Conservation (phyloP, 2,888 invertebrate species). For the Erpobdella octoculata region DNA sequence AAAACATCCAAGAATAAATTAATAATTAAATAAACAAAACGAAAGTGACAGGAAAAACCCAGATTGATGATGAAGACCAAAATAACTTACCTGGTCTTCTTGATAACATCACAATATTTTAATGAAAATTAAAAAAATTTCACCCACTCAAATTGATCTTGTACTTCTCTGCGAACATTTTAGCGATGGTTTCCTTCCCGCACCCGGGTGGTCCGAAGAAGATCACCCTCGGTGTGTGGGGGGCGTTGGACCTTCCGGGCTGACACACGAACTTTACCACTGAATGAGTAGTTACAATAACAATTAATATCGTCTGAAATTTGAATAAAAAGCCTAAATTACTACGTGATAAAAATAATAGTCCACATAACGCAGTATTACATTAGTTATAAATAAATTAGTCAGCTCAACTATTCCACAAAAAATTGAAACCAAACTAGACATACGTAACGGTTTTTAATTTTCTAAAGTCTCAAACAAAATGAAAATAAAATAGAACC, state of each 20-base stretch:
- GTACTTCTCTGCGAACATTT: slow-evolving; percentile 51
- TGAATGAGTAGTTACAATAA: slow-evolving; percentile 35
- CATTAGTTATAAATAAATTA: neutral
- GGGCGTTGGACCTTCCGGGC: slow-evolving; percentile 46
- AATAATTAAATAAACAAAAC: too few relatives aligned
- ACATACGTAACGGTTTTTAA: neutral
- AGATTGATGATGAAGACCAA: too few relatives aligned
- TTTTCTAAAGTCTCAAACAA: neutral
- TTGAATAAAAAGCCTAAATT: neutral
- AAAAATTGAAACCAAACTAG: neutral
- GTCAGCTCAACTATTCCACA: neutral
- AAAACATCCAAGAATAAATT: too few relatives aligned
- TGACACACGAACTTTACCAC: slow-evolving; percentile 46
- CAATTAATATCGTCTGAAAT: neutral
- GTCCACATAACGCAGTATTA: neutral
- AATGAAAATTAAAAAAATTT: too few relatives aligned
- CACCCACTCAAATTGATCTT: slow-evolving; percentile 42
- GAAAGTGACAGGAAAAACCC: too few relatives aligned
- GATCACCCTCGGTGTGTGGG: slow-evolving; percentile 51
- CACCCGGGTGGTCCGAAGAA: slow-evolving; percentile 50
- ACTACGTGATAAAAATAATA: neutral
- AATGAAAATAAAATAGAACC: neutral
- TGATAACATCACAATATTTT: neutral
- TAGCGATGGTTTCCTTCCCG: slow-evolving; percentile 50
- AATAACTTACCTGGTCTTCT: too few relatives aligned